Evolutionary conservation across 64 coral and sea anemone species (phyloP), one percentile per base, ranked within the genome.

Genomic region (Astreopora myriophthalma): DNA sequence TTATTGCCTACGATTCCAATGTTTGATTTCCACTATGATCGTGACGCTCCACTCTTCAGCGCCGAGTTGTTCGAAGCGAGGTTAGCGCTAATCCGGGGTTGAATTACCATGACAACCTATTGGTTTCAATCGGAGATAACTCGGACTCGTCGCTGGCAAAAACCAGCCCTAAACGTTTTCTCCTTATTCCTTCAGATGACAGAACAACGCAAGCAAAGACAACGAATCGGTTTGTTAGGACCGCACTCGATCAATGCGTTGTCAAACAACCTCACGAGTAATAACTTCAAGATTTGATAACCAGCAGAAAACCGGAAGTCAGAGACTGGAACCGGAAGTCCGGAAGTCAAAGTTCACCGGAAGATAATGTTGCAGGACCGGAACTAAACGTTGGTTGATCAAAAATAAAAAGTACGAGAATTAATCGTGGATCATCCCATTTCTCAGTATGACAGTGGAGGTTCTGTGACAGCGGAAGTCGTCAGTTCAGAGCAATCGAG

Each of bases 201-300:
- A 23, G 95, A 97, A 87, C 95, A 97, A 34, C 86, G 95, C n/a
- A 97, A 97, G 62, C 91, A 93, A 82, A 97, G 85, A 37, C 95
- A 97, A 35, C 82, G 95, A 3, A 87, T 97, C 8, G 95, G 95
- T 82, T 74, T 97, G 28, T 40, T 97, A 29, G 95, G 87, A 2
- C 95, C 95, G 2, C 95, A 97, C 34, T 69, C 79, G 11, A 49
- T n/a, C 24, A 23, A 30, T 3, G 40, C 85, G 28, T 40, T 80
- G 16, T 44, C 75, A 19, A 65, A 79, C 31, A 93, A 52, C 71
- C 73, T 86, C 23, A 85, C 77, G 1, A 83, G 75, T 22, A 97
- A 97, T 36, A 97, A 97, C 83, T 97, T 97, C 82, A 97, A 96
- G 49, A 24, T 97, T 13, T 97, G 62, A 97, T 48, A 19, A 23